These are phyloP conservation scores for Neolamprologus cancellatus DNA, from an alignment of 2,113 vertebrate species.

Conservation along the genomic window DNA sequence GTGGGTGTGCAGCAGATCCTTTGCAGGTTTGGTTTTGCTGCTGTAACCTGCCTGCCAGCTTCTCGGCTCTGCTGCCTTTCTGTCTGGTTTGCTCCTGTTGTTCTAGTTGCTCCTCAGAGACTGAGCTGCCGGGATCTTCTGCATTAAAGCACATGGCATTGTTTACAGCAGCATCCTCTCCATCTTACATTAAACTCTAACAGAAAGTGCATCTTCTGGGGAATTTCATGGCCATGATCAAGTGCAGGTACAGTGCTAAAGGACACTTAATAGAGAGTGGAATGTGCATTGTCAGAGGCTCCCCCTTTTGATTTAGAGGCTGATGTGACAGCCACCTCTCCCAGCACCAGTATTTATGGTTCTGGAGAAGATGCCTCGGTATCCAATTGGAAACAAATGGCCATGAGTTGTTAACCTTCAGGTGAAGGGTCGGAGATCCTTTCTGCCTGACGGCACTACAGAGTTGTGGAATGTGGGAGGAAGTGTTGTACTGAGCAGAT, in stretches of 20 bases:
- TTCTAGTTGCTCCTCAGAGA: neutral
- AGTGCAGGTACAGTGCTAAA: constrained; percentile 18
- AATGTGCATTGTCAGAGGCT: constrained; percentile 61
- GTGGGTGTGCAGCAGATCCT: constrained; percentile 3
- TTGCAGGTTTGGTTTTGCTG: neutral
- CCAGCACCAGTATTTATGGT: constrained; percentile 60
- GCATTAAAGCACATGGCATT: constrained; percentile 4
- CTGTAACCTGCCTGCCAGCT: neutral
- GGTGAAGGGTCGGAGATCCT: constrained; percentile 58
- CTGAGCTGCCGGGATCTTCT: neutral
- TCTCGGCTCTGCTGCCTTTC: neutral
- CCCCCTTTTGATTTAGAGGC: constrained; percentile 57
- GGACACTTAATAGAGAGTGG: constrained; percentile 32
- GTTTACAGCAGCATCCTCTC: neutral
- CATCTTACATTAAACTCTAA: neutral
- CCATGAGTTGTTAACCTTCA: constrained; percentile 65
- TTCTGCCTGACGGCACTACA: constrained; percentile 33
- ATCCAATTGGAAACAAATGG: constrained; percentile 71
- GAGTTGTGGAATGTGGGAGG: constrained; percentile 69
- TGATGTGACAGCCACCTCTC: constrained; percentile 36
- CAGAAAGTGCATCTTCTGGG: neutral
- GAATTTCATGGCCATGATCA: constrained; percentile 17
- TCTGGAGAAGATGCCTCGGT: constrained; percentile 53
- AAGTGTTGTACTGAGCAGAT: constrained; percentile 50
- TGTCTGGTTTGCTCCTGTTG: neutral